Evolutionary conservation across 2,797 vertebrate genomes (phyloP).

Genomic region (Garrulus glandarius): DNA sequence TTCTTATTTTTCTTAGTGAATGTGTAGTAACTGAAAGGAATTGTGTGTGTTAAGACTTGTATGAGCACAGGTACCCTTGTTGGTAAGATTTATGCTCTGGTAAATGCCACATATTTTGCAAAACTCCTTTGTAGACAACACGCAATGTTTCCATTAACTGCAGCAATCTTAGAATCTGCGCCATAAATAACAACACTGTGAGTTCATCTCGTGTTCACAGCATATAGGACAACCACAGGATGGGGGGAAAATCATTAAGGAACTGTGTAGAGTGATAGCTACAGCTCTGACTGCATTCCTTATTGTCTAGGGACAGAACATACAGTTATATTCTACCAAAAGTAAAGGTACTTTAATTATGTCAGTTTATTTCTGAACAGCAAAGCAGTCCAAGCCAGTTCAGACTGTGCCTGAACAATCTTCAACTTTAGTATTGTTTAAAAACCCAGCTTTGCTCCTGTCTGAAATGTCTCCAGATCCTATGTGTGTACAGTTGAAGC

Average conservation of each 20-base stretch:
- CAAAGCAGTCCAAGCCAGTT: not conserved
- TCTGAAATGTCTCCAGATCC: not conserved
- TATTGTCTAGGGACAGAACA: not conserved
- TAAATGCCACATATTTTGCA: not conserved
- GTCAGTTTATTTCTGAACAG: not conserved
- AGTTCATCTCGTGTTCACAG: not conserved
- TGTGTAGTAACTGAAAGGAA: not conserved
- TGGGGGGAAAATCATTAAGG: not conserved
- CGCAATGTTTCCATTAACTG: not conserved
- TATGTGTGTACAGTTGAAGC: not conserved
- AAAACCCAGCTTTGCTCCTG: not conserved
- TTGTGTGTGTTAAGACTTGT: not conserved
- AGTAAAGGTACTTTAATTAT: not conserved
- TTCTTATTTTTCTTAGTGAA: not conserved
- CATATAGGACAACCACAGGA: not conserved
- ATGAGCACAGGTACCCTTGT: not conserved
- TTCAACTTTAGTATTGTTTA: not conserved
- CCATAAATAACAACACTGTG: constrained; percentile 6
- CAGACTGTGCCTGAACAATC: not conserved
- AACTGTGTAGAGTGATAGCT: not conserved
- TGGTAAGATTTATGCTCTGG: not conserved
- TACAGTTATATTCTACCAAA: not conserved
- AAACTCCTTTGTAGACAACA: not conserved
- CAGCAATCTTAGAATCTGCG: not conserved
- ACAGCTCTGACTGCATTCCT: not conserved